A percentile compares a stretch with the other conserved stretches of the same genome.
phyloP scores from a whole-genome alignment of 2,888 invertebrate genomes.

The Abrostola triplasia region DNA sequence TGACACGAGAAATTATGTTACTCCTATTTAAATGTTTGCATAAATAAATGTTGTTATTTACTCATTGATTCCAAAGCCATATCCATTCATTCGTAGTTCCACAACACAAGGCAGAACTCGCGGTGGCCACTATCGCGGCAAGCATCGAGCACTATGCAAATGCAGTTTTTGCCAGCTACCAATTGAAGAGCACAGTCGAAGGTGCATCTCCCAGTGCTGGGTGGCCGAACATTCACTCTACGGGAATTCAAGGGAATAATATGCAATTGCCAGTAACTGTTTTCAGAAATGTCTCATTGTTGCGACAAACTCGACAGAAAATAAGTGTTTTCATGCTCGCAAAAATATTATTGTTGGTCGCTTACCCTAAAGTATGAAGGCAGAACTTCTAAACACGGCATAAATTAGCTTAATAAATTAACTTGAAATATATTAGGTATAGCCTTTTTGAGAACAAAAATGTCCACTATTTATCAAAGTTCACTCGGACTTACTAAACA shows the following conservation, averaged over 20 bases:
- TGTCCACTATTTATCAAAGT: too few species aligned
- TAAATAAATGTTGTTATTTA: too few species aligned
- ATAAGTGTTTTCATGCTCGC: slow-evolving; percentile 17
- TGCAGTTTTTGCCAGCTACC: slow-evolving; percentile 86
- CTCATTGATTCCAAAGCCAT: slow-evolving; percentile 28
- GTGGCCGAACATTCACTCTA: slow-evolving; percentile 69
- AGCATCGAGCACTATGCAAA: slow-evolving; percentile 86
- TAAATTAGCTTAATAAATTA: too few species aligned
- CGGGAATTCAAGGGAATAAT: slow-evolving; percentile 46
- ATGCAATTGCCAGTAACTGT: slow-evolving; percentile 46
- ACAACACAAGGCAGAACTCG: slow-evolving; percentile 55
- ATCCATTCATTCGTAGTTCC: slow-evolving; percentile 65
- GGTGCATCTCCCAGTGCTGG: slow-evolving; percentile 71
- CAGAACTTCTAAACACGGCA: too few species aligned
- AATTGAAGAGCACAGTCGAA: slow-evolving; percentile 79
- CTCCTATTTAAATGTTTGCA: too few species aligned
- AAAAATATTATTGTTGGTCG: neutral
- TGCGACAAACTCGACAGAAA: slow-evolving; percentile 4
- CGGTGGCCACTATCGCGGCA: slow-evolving; percentile 80
- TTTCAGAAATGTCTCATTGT: slow-evolving; percentile 36
- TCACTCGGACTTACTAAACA: too few species aligned
- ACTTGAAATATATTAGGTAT: too few species aligned
- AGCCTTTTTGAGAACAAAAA: too few species aligned
- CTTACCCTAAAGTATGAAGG: neutral
- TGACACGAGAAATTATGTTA: too few species aligned